These are phyloP conservation scores for Thera obeliscata DNA, from an alignment of 2,888 invertebrate genomes.

Conservation along the genomic window DNA sequence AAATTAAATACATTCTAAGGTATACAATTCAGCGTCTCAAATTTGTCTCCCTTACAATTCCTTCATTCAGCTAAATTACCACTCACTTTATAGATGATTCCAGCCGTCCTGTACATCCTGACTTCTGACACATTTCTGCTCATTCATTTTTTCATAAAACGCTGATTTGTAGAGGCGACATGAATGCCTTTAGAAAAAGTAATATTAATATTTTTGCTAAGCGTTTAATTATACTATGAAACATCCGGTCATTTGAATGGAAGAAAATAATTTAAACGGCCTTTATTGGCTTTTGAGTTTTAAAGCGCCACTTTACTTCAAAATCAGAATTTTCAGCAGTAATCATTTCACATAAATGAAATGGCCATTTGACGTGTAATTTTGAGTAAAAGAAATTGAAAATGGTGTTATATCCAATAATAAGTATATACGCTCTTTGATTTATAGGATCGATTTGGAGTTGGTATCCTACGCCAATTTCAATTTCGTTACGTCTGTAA, in stretches of 20 bases:
- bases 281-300: slow-evolving; percentile 18
- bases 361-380: not conserved
- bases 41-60: slow-evolving; percentile 56
- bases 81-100: slow-evolving; percentile 49
- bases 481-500: too few species aligned
- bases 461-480: too few species aligned
- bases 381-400: not conserved
- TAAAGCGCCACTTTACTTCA: slow-evolving; percentile 22
- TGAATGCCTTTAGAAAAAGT: slow-evolving; percentile 41
- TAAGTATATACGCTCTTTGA: too few species aligned
- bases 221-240: slow-evolving; percentile 23
- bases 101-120: slow-evolving; percentile 46
- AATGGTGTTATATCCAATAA: too few species aligned
- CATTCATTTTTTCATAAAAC: slow-evolving; percentile 51
- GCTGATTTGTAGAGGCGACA: slow-evolving; percentile 41
- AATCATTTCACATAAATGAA: not conserved
- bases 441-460: too few species aligned
- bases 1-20: not conserved
- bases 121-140: slow-evolving; percentile 49
- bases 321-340: slow-evolving; percentile 10
- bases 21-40: slow-evolving; percentile 21
- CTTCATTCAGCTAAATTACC: slow-evolving; percentile 60
- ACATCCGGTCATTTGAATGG: slow-evolving; percentile 23
- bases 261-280: slow-evolving; percentile 23
- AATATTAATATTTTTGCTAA: not conserved